phyloP scores from a whole-genome alignment of 2,113 vertebrate species.

The Gasterosteus aculeatus region DNA sequence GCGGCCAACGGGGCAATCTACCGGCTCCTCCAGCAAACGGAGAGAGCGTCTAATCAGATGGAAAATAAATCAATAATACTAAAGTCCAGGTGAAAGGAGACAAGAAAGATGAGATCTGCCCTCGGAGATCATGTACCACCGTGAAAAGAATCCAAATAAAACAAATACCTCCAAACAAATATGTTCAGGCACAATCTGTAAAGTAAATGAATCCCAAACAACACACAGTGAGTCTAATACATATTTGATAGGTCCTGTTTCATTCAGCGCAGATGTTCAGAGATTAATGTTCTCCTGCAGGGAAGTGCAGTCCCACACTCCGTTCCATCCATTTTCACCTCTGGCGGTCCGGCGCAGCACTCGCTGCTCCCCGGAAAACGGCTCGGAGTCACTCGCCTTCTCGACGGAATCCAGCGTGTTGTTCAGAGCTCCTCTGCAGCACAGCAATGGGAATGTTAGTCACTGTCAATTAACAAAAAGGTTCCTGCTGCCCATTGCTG shows the following conservation, averaged over 20 bases:
- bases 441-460: background rate
- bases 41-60: constrained; percentile 7
- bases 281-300: background rate
- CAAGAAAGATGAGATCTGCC: background rate
- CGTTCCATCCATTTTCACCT: background rate
- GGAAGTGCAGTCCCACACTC: background rate
- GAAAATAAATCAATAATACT: constrained; percentile 9
- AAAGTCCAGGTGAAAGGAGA: background rate
- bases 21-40: background rate
- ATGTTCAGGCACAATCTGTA: background rate
- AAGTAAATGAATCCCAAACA: background rate
- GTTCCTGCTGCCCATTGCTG: background rate
- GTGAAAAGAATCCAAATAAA: background rate
- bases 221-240: background rate
- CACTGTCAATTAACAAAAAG: background rate
- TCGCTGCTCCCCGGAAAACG: background rate
- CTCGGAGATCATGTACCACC: background rate
- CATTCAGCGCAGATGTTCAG: background rate
- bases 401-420: background rate
- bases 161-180: background rate
- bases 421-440: background rate
- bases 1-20: background rate
- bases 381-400: background rate
- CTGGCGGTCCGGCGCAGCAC: too few relatives aligned
- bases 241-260: background rate